phyloP scores from a whole-genome alignment of 1,140 invertebrate genomes.

The Psix sp. region DNA sequence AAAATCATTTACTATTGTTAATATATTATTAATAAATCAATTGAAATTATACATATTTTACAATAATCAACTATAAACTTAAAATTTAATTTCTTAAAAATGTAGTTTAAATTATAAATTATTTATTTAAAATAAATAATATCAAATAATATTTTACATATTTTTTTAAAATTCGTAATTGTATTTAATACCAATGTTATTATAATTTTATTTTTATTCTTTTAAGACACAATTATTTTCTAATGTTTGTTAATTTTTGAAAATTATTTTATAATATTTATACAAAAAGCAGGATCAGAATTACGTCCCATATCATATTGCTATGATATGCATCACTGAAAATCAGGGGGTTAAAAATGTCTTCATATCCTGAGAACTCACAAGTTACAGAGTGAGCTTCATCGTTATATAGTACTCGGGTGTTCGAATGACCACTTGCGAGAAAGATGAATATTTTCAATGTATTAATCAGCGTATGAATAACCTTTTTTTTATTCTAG shows the following conservation, averaged over 20 bases:
- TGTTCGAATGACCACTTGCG: neutral
- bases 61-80: too few species aligned
- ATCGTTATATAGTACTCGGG: conserved; percentile 8
- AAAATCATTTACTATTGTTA: too few species aligned
- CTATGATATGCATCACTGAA: conserved; percentile 30
- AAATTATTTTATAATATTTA: conserved; percentile 1
- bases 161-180: too few species aligned
- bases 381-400: neutral
- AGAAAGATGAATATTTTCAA: neutral
- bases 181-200: too few species aligned
- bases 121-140: too few species aligned
- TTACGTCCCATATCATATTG: conserved; percentile 43
- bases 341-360: conserved; percentile 14
- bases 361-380: conserved; percentile 15
- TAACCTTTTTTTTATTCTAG: too few species aligned
- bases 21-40: too few species aligned
- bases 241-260: neutral
- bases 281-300: conserved; percentile 30
- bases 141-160: too few species aligned
- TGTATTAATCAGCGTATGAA: too few species aligned
- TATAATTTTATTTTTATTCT: conserved; percentile 3
- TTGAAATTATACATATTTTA: too few species aligned
- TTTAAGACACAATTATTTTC: neutral
- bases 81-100: too few species aligned
- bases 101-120: too few species aligned